phyloP scores from a whole-genome alignment of 2,888 invertebrate species.

The Cataglyphis albicans region DNA sequence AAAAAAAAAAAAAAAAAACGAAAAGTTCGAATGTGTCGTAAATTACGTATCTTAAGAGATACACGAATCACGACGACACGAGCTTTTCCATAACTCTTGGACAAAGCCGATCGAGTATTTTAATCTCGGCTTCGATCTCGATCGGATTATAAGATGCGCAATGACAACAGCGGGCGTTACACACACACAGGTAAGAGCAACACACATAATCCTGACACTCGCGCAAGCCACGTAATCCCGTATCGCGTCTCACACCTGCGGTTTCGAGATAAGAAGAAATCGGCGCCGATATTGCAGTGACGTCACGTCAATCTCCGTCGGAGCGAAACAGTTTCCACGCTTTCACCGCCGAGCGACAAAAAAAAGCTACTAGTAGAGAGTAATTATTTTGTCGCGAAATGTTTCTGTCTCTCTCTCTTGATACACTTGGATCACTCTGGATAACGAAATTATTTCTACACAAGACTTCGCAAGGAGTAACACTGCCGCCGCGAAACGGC shows the following conservation, averaged over 20 bases:
- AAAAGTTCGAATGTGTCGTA: too few species aligned
- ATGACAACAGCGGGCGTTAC: constrained; percentile 48
- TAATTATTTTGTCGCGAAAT: constrained; percentile 27
- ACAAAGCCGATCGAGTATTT: constrained; percentile 14
- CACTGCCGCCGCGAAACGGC: too few species aligned
- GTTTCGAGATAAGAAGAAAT: constrained; percentile 72
- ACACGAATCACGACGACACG: neutral
- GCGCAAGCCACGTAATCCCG: constrained; percentile 65
- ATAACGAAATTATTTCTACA: constrained; percentile 30
- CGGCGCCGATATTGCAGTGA: constrained; percentile 67
- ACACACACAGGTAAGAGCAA: constrained; percentile 41
- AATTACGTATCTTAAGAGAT: neutral
- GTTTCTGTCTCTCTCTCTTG: constrained; percentile 46
- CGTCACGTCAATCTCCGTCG: constrained; percentile 63
- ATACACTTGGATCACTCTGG: constrained; percentile 20
- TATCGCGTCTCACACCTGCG: constrained; percentile 60
- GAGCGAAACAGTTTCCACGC: constrained; percentile 54
- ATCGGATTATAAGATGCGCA: constrained; percentile 50
- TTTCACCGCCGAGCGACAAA: neutral
- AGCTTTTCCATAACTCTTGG: neutral
- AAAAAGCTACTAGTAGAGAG: neutral
- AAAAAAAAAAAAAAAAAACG: neutral
- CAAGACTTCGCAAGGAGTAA: neutral
- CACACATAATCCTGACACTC: constrained; percentile 67
- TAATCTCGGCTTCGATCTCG: constrained; percentile 39